A percentile compares a stretch with the other conserved stretches of the same genome.
Conservation (phyloP, 2,888 invertebrate genomes). For the Agrochola lota region DNA sequence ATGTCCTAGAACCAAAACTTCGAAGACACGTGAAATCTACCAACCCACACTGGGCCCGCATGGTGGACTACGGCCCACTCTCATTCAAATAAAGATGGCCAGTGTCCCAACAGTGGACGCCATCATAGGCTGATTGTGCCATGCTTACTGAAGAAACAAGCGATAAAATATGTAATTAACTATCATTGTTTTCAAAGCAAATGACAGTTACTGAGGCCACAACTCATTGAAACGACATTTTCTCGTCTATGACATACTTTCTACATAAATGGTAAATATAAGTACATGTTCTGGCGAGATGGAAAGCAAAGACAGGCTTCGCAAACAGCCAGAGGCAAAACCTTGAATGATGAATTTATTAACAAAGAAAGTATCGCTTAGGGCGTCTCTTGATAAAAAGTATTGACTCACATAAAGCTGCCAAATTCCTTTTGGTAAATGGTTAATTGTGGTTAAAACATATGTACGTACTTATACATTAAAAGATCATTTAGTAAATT, state of each 20-base stretch:
- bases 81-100: too few species aligned
- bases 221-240: conserved; percentile 40
- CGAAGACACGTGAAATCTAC: too few species aligned
- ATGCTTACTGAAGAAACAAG: background rate
- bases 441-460: background rate
- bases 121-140: too few species aligned
- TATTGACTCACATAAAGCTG: conserved; percentile 11
- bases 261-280: conserved; percentile 64
- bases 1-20: too few species aligned
- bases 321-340: conserved; percentile 45
- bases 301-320: conserved; percentile 64
- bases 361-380: conserved; percentile 56
- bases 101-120: too few species aligned
- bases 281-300: conserved; percentile 62
- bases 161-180: conserved; percentile 38
- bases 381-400: conserved; percentile 28
- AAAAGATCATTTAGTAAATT: background rate
- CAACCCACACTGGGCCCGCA: too few species aligned
- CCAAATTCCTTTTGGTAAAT: conserved; percentile 2
- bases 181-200: conserved; percentile 30
- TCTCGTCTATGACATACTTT: conserved; percentile 68
- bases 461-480: background rate
- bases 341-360: conserved; percentile 38
- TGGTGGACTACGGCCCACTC: too few species aligned
- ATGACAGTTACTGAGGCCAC: conserved; percentile 17